These are phyloP conservation scores for Syrmaticus mikado DNA, from an alignment of 2,113 vertebrate genomes.

Conservation along the genomic window DNA sequence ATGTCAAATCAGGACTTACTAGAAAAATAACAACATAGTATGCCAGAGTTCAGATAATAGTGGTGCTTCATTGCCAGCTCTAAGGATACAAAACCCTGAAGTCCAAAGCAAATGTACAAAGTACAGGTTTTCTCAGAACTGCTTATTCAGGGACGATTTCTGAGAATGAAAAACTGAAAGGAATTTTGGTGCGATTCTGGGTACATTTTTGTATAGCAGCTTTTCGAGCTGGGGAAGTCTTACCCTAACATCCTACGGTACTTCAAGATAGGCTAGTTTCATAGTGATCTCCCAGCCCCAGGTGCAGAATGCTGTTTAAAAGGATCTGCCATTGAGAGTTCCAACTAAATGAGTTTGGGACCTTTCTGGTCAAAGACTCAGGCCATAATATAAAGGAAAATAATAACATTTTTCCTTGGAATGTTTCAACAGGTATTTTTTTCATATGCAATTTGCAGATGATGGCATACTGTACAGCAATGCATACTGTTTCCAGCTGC, in stretches of 20 bases:
- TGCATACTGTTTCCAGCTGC: background rate
- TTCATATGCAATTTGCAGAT: background rate
- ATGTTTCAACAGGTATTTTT: background rate
- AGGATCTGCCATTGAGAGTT: background rate
- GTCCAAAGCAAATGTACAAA: background rate
- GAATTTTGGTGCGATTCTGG: background rate
- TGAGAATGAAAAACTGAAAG: background rate
- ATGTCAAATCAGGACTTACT: background rate
- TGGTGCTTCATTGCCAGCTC: background rate
- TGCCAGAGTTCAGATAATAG: background rate
- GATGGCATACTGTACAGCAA: accelerated
- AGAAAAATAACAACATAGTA: background rate
- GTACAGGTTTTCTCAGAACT: background rate
- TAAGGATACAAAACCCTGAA: background rate
- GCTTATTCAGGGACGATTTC: background rate
- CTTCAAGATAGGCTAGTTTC: background rate
- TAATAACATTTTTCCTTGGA: accelerated
- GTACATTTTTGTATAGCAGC: background rate
- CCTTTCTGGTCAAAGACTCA: background rate
- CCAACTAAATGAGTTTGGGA: background rate
- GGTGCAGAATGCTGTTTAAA: background rate
- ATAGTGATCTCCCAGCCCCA: background rate
- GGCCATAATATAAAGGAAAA: background rate
- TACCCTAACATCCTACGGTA: background rate
- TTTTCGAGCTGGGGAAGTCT: background rate